Percentiles rank a stretch among this genome's conserved stretches.
Conservation (phyloP, 2,797 vertebrate genomes). For the Pitangus sulphuratus region DNA sequence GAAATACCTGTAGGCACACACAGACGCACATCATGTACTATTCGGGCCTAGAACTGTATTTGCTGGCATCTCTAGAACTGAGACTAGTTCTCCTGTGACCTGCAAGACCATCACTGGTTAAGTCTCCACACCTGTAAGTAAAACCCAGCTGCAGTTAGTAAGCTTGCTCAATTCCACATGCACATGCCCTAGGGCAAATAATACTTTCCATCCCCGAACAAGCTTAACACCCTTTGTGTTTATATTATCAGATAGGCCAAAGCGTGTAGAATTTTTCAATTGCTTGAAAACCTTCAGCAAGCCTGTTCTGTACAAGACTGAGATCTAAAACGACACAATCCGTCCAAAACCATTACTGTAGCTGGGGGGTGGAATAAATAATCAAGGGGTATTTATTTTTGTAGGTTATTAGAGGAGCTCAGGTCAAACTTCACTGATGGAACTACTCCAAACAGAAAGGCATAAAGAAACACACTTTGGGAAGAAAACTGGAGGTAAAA, state of each 20-base stretch:
- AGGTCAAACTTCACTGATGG: neutral
- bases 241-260: neutral
- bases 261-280: accelerated
- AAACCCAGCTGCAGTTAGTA: neutral
- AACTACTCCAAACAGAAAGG: neutral
- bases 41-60: neutral
- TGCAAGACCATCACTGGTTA: neutral
- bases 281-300: neutral
- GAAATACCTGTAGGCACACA: neutral
- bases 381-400: neutral
- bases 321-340: neutral
- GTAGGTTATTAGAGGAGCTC: neutral
- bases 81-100: neutral
- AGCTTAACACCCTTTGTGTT: neutral
- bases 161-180: neutral
- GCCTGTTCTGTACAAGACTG: neutral
- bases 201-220: neutral
- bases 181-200: neutral
- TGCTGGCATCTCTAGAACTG: neutral
- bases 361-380: neutral
- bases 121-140: neutral
- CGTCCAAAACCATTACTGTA: accelerated
- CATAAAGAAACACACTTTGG: neutral
- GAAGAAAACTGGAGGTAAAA: neutral
- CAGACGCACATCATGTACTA: accelerated